Evolutionary conservation across 2,113 vertebrate genomes (phyloP).

Genomic region (rabbit (Oryctolagus cuniculus)): DNA sequence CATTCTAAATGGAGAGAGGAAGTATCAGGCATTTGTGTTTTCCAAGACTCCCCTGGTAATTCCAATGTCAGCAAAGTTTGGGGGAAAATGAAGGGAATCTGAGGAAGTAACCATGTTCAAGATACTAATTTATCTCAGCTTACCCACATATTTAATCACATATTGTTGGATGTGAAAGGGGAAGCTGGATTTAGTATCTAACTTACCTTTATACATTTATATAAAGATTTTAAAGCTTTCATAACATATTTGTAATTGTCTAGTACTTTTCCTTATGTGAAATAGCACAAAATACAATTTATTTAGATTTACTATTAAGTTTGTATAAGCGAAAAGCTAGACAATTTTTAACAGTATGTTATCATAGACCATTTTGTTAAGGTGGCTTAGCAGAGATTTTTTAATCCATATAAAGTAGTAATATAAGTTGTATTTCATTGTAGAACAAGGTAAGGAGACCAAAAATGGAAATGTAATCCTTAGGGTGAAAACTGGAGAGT

Average conservation of each 20-base stretch:
- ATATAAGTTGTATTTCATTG: background rate
- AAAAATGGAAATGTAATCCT: background rate
- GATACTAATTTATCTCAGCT: background rate
- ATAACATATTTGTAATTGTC: background rate
- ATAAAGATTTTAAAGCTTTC: background rate
- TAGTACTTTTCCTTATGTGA: background rate
- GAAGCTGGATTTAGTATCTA: background rate
- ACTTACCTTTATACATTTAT: background rate
- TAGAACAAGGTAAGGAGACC: background rate
- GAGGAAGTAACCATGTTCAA: background rate
- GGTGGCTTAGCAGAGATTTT: background rate
- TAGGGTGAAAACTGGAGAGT: background rate
- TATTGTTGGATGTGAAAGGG: background rate
- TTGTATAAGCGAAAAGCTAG: background rate
- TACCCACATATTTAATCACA: background rate
- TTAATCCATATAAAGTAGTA: background rate
- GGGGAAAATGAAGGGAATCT: background rate
- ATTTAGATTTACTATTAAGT: background rate
- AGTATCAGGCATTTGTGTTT: background rate
- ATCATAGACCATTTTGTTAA: slow-evolving; percentile 35
- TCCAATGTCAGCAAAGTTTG: background rate
- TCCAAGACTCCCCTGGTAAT: background rate
- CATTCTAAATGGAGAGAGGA: background rate
- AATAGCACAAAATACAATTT: slow-evolving; percentile 5
- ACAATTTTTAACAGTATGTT: background rate